Conservation (phyloP, 2,113 vertebrate species). For the Rhea pennata region DNA sequence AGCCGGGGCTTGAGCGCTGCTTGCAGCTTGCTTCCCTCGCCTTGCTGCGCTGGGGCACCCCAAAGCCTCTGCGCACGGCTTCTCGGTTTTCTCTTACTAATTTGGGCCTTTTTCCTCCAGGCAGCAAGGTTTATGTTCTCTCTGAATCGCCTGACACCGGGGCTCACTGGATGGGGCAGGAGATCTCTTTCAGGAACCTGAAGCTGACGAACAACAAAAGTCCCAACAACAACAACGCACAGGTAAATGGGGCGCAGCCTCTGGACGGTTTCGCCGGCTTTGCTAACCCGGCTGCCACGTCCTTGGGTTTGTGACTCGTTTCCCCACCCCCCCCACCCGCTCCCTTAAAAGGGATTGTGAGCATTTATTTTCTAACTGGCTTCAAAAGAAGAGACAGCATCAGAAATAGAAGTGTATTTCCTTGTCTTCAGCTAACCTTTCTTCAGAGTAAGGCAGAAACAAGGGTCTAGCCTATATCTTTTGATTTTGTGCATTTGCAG, state of each 20-base stretch:
- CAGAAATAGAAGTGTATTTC: neutral
- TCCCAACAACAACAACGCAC: conserved; percentile 92
- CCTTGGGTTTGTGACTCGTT: neutral
- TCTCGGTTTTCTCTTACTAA: neutral
- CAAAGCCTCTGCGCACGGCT: no score
- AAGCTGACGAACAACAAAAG: conserved; percentile 99
- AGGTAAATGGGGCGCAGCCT: conserved; percentile 77
- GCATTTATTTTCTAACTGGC: neutral
- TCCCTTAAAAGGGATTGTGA: neutral
- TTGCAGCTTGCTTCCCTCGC: rapidly evolving
- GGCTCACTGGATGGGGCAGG: conserved; percentile 99
- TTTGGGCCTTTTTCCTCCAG: conserved; percentile 65
- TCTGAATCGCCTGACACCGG: conserved; percentile 98
- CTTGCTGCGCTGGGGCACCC: neutral
- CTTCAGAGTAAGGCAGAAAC: rapidly evolving
- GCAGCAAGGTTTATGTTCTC: conserved; percentile 97
- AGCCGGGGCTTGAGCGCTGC: rapidly evolving
- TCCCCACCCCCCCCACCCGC: neutral
- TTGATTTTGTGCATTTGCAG: neutral
- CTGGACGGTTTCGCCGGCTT: neutral
- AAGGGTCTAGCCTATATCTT: neutral
- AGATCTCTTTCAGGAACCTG: conserved; percentile 97
- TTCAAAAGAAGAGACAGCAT: neutral
- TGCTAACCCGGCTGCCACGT: rapidly evolving
- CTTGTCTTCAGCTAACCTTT: neutral